phyloP scores from a whole-genome alignment of 2,888 invertebrate species.

The Mythimna impura region DNA sequence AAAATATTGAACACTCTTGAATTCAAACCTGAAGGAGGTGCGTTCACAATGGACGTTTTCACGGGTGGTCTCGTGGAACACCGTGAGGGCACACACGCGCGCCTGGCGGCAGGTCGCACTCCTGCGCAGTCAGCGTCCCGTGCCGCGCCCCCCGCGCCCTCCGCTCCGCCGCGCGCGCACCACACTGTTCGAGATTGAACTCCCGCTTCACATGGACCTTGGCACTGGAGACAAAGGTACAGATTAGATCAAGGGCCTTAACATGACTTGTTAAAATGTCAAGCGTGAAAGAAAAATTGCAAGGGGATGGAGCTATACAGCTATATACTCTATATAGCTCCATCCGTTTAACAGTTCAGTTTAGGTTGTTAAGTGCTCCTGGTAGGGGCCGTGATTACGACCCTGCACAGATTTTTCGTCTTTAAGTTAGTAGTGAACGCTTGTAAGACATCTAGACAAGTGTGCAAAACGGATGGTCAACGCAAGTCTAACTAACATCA shows the following conservation, averaged over 20 bases:
- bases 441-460: no score
- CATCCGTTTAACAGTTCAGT: no score
- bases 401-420: no score
- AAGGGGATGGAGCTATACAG: no score
- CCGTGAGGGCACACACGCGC: conserved; percentile 81
- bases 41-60: conserved; percentile 73
- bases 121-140: conserved; percentile 86
- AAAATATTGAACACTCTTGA: background rate
- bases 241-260: background rate
- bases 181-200: conserved; percentile 89
- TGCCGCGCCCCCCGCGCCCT: conserved; percentile 80
- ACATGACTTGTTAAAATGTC: no score
- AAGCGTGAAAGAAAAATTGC: no score
- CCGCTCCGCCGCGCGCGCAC: conserved; percentile 86
- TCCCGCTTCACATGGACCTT: conserved; percentile 87
- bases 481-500: background rate
- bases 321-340: no score
- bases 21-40: conserved; percentile 72
- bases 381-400: no score
- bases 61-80: conserved; percentile 78
- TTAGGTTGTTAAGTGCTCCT: no score
- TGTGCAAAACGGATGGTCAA: no score
- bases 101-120: conserved; percentile 84
- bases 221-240: conserved; percentile 73
- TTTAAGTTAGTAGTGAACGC: no score